Conservation (phyloP, 2,888 invertebrate species). For the Leistus spinibarbis region DNA sequence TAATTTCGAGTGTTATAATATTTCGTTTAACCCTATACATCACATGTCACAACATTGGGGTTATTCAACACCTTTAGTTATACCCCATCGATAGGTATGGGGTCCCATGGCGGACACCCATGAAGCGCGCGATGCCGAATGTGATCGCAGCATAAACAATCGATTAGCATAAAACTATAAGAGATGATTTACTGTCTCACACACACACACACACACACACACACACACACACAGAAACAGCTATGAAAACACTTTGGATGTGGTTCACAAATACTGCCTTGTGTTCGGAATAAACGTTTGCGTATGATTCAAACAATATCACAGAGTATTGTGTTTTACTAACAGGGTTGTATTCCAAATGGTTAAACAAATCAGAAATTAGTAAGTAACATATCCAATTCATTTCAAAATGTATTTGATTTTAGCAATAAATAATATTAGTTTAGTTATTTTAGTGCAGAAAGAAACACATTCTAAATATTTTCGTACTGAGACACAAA, state of each 20-base stretch:
- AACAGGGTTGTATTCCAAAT: background rate
- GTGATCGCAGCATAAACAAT: constrained; percentile 33
- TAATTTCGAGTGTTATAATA: background rate
- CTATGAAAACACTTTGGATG: constrained; percentile 45
- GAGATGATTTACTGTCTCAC: constrained; percentile 42
- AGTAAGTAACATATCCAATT: too few relatives aligned
- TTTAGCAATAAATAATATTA: too few relatives aligned
- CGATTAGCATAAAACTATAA: constrained; percentile 44
- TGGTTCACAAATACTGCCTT: constrained; percentile 44
- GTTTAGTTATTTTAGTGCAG: too few relatives aligned
- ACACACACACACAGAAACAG: too few relatives aligned
- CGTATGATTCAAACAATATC: background rate
- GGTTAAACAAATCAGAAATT: too few relatives aligned
- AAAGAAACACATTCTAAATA: too few relatives aligned
- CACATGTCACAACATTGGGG: background rate
- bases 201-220: background rate
- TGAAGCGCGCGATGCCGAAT: constrained; percentile 14
- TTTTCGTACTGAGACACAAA: too few relatives aligned
- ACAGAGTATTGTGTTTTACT: background rate
- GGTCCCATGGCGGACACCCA: constrained; percentile 16
- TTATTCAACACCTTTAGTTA: background rate
- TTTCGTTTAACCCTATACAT: background rate
- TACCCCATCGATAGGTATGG: background rate
- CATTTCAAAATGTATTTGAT: too few relatives aligned
- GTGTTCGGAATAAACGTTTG: constrained; percentile 17